Conservation (phyloP, 2,113 vertebrate species). For the Ivindomyrus marchei region DNA sequence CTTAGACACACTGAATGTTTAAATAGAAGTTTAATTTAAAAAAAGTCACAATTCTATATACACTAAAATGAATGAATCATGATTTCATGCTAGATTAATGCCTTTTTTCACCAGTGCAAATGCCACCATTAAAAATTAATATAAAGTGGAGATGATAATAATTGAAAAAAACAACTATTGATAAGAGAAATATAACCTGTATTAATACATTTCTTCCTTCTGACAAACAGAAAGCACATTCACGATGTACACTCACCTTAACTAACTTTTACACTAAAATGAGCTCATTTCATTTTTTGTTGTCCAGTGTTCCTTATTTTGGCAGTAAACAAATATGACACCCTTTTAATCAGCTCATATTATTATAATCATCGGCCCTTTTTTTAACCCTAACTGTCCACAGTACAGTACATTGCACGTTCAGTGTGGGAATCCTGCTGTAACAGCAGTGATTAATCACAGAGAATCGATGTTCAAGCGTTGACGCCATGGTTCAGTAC, state of each 20-base stretch:
- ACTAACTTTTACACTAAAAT: not conserved
- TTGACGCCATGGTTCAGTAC: not conserved
- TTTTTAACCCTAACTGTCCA: not conserved
- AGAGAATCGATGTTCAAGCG: not conserved
- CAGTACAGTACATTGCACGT: not conserved
- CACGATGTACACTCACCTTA: not conserved
- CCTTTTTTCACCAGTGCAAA: not conserved
- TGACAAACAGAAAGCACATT: not conserved
- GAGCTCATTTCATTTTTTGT: not conserved
- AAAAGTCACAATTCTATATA: slow-evolving; percentile 1
- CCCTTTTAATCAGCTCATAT: not conserved
- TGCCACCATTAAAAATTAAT: not conserved
- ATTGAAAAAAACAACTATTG: not conserved
- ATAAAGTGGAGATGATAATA: not conserved
- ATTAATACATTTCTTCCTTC: not conserved
- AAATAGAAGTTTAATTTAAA: not conserved
- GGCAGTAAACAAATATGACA: not conserved
- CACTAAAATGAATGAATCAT: not conserved
- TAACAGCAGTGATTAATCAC: not conserved
- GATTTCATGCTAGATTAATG: not conserved
- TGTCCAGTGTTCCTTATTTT: not conserved
- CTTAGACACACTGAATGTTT: not conserved
- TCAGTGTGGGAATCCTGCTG: not conserved
- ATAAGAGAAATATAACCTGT: not conserved
- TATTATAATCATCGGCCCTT: not conserved